Conservation (phyloP, 1,140 invertebrate genomes). For the Daktulosphaira vitifoliae region DNA sequence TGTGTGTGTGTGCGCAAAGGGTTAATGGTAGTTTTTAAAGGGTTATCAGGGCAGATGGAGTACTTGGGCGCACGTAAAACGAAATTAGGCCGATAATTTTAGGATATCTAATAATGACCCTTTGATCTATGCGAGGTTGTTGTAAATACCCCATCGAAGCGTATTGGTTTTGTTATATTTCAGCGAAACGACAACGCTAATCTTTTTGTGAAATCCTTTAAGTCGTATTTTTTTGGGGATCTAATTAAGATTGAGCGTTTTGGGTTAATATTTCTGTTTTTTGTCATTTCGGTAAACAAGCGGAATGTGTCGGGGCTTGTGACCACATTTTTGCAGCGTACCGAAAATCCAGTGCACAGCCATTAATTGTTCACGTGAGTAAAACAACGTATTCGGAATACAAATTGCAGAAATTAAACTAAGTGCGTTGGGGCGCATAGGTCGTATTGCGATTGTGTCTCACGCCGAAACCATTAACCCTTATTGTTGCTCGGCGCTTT, state of each 20-base stretch:
- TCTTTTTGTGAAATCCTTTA: too few species aligned
- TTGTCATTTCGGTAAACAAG: not conserved
- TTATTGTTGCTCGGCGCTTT: slow-evolving; percentile 16
- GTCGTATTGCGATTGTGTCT: slow-evolving; percentile 15
- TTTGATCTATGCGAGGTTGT: too few species aligned
- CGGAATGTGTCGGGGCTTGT: slow-evolving; percentile 1
- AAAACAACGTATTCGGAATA: slow-evolving; percentile 25
- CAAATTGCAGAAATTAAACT: slow-evolving; percentile 28
- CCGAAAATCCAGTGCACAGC: not conserved
- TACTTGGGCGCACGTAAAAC: not conserved
- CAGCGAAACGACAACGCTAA: too few species aligned
- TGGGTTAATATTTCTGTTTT: not conserved
- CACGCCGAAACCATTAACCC: slow-evolving; percentile 16
- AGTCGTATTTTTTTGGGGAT: too few species aligned
- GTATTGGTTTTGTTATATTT: too few species aligned
- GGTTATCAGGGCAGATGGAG: not conserved
- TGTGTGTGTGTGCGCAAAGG: not conserved
- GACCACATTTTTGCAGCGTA: slow-evolving; percentile 16
- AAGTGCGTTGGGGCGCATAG: slow-evolving; percentile 17
- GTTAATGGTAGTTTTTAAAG: slow-evolving; percentile 1
- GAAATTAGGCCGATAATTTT: too few species aligned
- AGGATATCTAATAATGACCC: too few species aligned
- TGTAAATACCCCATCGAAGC: too few species aligned
- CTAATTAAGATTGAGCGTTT: too few species aligned
- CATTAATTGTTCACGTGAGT: slow-evolving; percentile 31